Evolutionary conservation across 2,797 vertebrate species (phyloP), one percentile per base, ranked within the genome.

Genomic region (Anisognathus igniventris): DNA sequence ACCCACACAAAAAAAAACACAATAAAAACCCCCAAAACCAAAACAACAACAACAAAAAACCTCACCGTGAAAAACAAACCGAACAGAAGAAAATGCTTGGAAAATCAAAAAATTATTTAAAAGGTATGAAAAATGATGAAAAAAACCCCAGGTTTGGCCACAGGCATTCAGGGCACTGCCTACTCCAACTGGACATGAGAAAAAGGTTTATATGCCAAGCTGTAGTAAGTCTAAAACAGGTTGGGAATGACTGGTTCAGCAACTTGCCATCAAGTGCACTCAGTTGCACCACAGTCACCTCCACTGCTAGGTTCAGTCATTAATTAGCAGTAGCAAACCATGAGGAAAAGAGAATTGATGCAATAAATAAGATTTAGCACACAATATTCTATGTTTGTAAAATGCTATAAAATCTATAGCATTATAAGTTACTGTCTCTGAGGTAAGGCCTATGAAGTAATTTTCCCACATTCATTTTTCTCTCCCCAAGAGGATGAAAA

Each of bases 311-410:
- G 28, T 77, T 95, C 79, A 62, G 48, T 90, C 75, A 85, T 92
- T 95, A 96, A 91, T 77, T 93, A 95, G 73, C 79, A 87, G 84
- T 50, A 84, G 30, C 11, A 14, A 92, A 90, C 66, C 54, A 10
- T 54, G 54, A 95, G 66, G 61, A 81, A 89, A 94, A 77, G 53
- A 80, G 64, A 74, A 95, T 62, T 93, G 70, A 40, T 77, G 53
- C 42, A 82, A 92, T 96, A 86, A 95, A 95, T 87, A 92, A 94
- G 78, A 88, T 83, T 84, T 90, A 90, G 75, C 9, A 0, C 51
- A 75, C 60, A 76, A 86, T 92, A 73, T 58, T 88, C 85, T 37
- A 3, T 94, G 48, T 95, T 95, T 90, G 58, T 86, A 87, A 93
- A 93, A 84, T 68, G 71, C 84, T 78, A 45, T 88, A 81, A 96